Evolutionary conservation across 2,888 invertebrate genomes (phyloP).

Genomic region (Malthinus seriepunctatus): DNA sequence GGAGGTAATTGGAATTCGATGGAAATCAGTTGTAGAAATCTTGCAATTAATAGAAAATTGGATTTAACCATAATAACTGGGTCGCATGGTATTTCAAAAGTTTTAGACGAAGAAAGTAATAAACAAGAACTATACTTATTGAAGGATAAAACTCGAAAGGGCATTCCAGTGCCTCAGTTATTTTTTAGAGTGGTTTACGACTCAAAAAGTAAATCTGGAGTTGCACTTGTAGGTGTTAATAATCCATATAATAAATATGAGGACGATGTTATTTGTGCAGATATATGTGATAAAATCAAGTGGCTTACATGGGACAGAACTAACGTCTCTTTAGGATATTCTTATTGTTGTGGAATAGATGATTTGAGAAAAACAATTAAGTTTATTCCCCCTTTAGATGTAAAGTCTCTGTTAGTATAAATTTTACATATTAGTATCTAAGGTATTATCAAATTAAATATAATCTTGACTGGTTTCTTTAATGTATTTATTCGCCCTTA

Average conservation of each 20-base stretch:
- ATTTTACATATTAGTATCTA: no score
- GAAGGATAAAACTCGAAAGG: constrained; percentile 36
- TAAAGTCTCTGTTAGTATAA: not conserved
- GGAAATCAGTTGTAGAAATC: constrained; percentile 56
- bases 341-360: constrained; percentile 64
- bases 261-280: constrained; percentile 42
- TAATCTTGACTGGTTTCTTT: no score
- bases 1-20: constrained; percentile 60
- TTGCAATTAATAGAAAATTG: constrained; percentile 48
- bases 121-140: constrained; percentile 44
- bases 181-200: constrained; percentile 66
- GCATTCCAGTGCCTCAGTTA: constrained; percentile 60
- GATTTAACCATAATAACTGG: constrained; percentile 63
- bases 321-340: constrained; percentile 60
- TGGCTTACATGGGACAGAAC: constrained; percentile 63
- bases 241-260: constrained; percentile 56
- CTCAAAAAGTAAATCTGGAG: constrained; percentile 55
- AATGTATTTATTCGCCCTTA: no score
- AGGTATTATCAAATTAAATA: no score
- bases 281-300: constrained; percentile 60
- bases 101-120: constrained; percentile 57
- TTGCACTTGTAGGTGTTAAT: constrained; percentile 66
- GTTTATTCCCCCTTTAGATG: constrained; percentile 59
- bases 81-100: constrained; percentile 60
- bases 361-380: constrained; percentile 60